phyloP scores from a whole-genome alignment of 1,140 invertebrate genomes.

The Lepeophtheirus salmonis region DNA sequence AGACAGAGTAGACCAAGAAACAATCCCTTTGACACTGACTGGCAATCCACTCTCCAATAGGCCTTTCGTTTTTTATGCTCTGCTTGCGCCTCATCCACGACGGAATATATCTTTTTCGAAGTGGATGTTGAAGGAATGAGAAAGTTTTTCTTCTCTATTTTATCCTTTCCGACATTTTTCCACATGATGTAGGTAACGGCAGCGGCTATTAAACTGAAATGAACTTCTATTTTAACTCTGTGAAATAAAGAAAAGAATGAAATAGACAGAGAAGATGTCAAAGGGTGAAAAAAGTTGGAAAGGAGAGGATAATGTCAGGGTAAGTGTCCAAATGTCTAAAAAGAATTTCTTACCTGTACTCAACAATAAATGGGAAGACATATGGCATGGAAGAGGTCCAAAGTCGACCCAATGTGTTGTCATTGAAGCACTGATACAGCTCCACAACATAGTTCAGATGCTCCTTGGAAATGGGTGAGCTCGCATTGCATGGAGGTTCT shows the following conservation, averaged over 20 bases:
- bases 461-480: conserved; percentile 6
- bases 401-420: conserved; percentile 37
- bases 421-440: conserved; percentile 37
- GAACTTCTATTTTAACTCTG: conserved; percentile 17
- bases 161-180: conserved; percentile 34
- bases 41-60: conserved; percentile 32
- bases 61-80: conserved; percentile 1
- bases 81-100: neutral
- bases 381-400: conserved; percentile 41
- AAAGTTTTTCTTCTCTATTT: conserved; percentile 21
- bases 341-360: conserved; percentile 33
- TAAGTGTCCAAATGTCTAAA: neutral
- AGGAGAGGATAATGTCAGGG: neutral
- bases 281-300: neutral
- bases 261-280: neutral
- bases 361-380: conserved; percentile 40
- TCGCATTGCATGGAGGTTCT: neutral
- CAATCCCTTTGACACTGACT: conserved; percentile 38
- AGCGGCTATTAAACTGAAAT: conserved; percentile 36
- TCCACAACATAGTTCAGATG: conserved; percentile 30
- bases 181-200: conserved; percentile 43
- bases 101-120: conserved; percentile 25
- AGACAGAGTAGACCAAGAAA: conserved; percentile 40
- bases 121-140: conserved; percentile 3
- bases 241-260: conserved; percentile 8